Base-by-base conservation (phyloP, 1,140 invertebrate species). In the Hylaeus volcanicus region DNA sequence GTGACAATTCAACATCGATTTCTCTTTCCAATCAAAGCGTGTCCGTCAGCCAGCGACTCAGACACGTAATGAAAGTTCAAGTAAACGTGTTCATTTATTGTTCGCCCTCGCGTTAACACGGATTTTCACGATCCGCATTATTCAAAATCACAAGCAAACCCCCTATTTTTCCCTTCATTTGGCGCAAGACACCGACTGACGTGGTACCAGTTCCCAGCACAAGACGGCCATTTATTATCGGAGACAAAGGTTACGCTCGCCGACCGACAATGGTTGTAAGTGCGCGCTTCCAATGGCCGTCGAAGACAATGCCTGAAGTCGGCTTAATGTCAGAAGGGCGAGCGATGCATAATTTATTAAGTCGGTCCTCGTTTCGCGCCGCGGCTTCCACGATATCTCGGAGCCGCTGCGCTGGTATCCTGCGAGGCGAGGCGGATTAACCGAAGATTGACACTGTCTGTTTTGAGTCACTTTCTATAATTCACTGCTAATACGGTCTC, bases 311-410 rank as follows among this genome's bases (percentile, higher is more conserved):
- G 89, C 86, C 55, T 73, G 77, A 84, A 90, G 86, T 87, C 78
- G 86, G 81, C 84, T 88, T 90, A 90, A 91, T 90, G 89, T 90
- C 87, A 89, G 78, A 89, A 90, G 86, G 85, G 84, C 88, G 86
- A 86, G 60, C 85, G 83, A 90, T 90, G 88, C 87, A 90, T 90
- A 91, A 91, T 91, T 90, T 89, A 90, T 89, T 89, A 87, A 74
- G 68, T 60, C 55, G 82, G 61, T 64, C 63, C 82, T 83, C 70
- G 73, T 85, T 82, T 87, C 73, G 65, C 82, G 69, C 74, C 74
- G 70, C 65, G 65, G 74, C 80, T 89, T 69, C 74, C 77, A 65
- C 70, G 37, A n/a, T 64, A 51, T 85, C 76, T 39, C 55, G 55
- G 55, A 72, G 70, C 61, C 75, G 26, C 26, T 26, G 26, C 5